Percentiles rank a stretch among this genome's conserved stretches.
Evolutionary conservation across 2,888 invertebrate genomes (phyloP).

Genomic region (Muscina levida): DNA sequence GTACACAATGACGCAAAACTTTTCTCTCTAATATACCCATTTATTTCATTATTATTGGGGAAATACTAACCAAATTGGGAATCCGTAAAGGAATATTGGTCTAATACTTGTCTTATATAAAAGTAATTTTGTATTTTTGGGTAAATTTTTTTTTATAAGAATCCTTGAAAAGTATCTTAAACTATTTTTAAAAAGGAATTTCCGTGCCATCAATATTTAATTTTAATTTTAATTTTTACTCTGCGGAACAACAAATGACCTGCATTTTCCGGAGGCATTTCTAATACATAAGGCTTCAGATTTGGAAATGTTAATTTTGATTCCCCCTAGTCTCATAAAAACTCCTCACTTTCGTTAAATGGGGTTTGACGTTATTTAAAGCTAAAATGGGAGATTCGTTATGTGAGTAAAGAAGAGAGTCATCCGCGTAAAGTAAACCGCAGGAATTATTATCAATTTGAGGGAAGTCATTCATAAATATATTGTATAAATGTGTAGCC

Average conservation of each 20-base stretch:
- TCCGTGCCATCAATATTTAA: too few species aligned
- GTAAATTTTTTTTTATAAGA: too few species aligned
- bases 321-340: neutral
- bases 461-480: slow-evolving; percentile 5
- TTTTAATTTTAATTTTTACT: slow-evolving; percentile 1
- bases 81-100: too few species aligned
- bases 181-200: too few species aligned
- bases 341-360: neutral
- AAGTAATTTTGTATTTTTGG: too few species aligned
- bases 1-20: too few species aligned
- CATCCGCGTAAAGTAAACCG: neutral
- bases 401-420: slow-evolving; percentile 6
- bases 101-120: too few species aligned
- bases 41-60: too few species aligned
- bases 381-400: neutral
- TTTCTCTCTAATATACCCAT: too few species aligned
- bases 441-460: neutral
- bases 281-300: neutral
- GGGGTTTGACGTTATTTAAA: neutral
- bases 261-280: slow-evolving; percentile 11
- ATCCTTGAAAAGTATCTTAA: too few species aligned
- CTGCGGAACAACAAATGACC: neutral
- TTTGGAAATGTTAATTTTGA: neutral
- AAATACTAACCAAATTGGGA: too few species aligned
- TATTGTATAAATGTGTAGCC: neutral